Conservation (phyloP, 92 coral and sea anemone genomes). For the Muricea muricata region DNA sequence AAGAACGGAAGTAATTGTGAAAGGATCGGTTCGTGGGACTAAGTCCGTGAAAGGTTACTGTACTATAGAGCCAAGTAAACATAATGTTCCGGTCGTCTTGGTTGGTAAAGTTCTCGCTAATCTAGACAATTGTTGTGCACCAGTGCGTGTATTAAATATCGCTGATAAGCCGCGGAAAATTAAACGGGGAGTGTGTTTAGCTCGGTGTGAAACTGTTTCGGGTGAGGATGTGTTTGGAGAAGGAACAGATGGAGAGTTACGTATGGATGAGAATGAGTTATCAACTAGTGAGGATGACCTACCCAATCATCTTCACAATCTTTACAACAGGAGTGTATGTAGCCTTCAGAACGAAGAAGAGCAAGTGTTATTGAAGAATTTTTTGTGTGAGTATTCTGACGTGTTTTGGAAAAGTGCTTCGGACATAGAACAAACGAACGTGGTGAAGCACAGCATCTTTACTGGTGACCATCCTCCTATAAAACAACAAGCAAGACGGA, state of each 20-base stretch:
- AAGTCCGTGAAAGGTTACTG: not conserved
- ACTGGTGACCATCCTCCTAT: slow-evolving; percentile 13
- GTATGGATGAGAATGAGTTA: no score
- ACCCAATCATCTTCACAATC: not conserved
- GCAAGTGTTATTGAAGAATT: not conserved
- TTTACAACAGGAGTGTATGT: not conserved
- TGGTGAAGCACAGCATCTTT: slow-evolving; percentile 27
- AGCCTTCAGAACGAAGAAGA: not conserved
- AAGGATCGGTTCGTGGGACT: not conserved
- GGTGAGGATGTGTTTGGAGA: slow-evolving; percentile 15
- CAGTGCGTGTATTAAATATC: not conserved
- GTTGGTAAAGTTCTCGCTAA: not conserved
- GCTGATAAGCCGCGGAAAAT: not conserved
- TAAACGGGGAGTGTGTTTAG: not conserved
- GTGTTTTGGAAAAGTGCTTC: not conserved
- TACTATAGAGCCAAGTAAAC: not conserved
- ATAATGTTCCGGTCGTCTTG: not conserved
- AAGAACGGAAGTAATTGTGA: not conserved
- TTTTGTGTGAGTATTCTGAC: not conserved
- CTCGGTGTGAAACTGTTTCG: not conserved
- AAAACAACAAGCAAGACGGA: slow-evolving; percentile 19
- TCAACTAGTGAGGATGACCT: not conserved
- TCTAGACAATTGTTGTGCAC: not conserved
- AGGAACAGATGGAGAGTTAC: not conserved
- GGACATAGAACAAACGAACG: slow-evolving; percentile 20